Evolutionary conservation across 2,113 vertebrate genomes (phyloP), one percentile per base, ranked within the genome.

Genomic region (Oceanites oceanicus): DNA sequence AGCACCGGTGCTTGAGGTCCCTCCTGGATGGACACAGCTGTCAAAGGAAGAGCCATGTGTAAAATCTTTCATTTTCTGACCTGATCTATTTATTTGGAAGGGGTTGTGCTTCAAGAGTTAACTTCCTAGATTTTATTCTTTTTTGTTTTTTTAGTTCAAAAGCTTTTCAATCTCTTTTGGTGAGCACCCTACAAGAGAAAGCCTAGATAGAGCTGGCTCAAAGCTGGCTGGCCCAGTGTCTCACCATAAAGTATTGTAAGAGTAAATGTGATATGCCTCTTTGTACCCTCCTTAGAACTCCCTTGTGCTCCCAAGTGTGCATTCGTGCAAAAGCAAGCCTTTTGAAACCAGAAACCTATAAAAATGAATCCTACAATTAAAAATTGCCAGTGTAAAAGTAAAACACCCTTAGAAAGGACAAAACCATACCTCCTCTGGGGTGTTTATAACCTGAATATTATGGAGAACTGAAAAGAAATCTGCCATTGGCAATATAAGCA

Each of bases 1-100:
- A 82, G 38, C 0, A 0, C 26, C 0, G 0, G 10, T 17, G 21
- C 32, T 30, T 40, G n/a, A 52, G 14, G 45, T 49, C 15, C 13
- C 11, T 21, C 8, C 22, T 38, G 3, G 1, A 3, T 34, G 23
- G n/a, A 36, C 17, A 17, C 4, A 10, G 42, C 19, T 81, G 13
- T 26, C 11, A 17, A 23, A 94, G 32, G 36, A 74, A 80, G 26
- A 81, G 42, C 42, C 12, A 2, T 1, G 3, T 3, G 1, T 61
- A 61, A 67, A 74, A 42, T 53, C 21, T 80, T 49, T 29, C 15
- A 8, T 83, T 30, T 90, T 77, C 38, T 77, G 29, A 75, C 34
- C 40, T 59, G 17, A 36, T 66, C 38, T 59, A 44, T 52, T 40
- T 65, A 15, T 61, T 81, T 94, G 73, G 65, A 67, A 62, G 6